A percentile compares a stretch with the other conserved stretches of the same genome.
Evolutionary conservation across 1,140 invertebrate species (phyloP).

Genomic region (Diachasma alloeum): DNA sequence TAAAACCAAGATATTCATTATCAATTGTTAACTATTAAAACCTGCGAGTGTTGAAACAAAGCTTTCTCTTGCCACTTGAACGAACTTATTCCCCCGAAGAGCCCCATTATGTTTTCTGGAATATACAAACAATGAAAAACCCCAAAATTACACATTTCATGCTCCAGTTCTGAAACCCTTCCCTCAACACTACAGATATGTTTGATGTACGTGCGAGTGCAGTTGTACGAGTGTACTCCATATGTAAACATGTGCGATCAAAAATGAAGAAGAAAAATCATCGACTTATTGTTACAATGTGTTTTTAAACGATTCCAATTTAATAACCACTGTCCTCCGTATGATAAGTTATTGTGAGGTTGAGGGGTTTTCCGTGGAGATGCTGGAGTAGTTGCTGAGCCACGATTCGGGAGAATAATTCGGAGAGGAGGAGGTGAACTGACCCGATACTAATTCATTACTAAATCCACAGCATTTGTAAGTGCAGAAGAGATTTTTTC

Average conservation of each 20-base stretch:
- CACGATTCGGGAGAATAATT: no score
- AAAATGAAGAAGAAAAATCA: neutral
- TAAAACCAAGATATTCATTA: neutral
- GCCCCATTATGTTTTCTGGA: neutral
- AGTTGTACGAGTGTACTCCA: neutral
- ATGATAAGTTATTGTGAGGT: neutral
- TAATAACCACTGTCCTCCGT: slow-evolving; percentile 4
- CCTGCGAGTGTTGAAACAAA: neutral
- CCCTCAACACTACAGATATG: neutral
- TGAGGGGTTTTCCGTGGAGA: no score
- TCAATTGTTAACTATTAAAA: neutral
- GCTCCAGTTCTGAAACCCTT: neutral
- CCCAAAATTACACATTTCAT: neutral
- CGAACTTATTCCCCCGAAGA: neutral
- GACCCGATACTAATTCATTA: no score
- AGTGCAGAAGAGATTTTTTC: no score
- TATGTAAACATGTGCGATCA: neutral
- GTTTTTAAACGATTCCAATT: neutral
- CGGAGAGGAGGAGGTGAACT: no score
- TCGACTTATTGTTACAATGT: neutral
- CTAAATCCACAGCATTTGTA: no score
- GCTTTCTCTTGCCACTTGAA: no score
- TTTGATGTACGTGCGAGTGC: neutral
- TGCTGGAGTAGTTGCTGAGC: no score
- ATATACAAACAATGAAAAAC: neutral